Evolutionary conservation across 2,888 invertebrate species (phyloP), one percentile per base, ranked within the genome.

Genomic region (Drosophila koepferae): DNA sequence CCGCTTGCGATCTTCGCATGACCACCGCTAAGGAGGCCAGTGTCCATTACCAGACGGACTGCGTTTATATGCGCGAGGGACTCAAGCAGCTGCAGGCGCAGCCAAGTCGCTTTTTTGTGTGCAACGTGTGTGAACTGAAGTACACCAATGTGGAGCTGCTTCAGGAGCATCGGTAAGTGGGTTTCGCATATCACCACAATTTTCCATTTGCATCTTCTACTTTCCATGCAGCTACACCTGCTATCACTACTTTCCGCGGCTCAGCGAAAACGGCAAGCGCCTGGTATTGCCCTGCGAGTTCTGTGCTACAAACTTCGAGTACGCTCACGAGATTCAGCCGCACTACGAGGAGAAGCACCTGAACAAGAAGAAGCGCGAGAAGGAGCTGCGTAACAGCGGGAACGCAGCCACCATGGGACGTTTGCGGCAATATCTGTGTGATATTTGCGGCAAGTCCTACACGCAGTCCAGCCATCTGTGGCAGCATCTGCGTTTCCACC

Each of bases 401-500:
- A 67, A 61, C 46, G 4, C 58, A 1, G n/a, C 68, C 0, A 69
- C 74, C 5, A 73, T 81, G 2, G 81, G 87, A 0, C 91, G 91
- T 53, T 74, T 88, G 34, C 91, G 93, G 23, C 94, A 94, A 36
- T 94, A 94, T 79, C 93, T 95, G 8, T 95, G 95, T 77, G 95
- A 95, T 80, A 94, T 95, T 51, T 95, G 95, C 76, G 95, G 95
- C n/a, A 93, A 94, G 72, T 94, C 94, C 7, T 95, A 94, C 80
- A 93, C 95, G 0, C 95, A 95, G 86, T 95, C 95, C 0, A 95
- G 95, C 60, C 95, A 95, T 86, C 92, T 95, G 80, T 95, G 95
- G 95, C 95, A 95, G 64, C 95, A 95, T 82, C 94, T 95, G 91
- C 93, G 95, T 74, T 95, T 95, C 79, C 95, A 95, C 90, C 95